Percentiles rank a stretch among this genome's conserved stretches.
phyloP scores from a whole-genome alignment of 35 echinoderm and acorn worm genomes.

The Diadema setosum region DNA sequence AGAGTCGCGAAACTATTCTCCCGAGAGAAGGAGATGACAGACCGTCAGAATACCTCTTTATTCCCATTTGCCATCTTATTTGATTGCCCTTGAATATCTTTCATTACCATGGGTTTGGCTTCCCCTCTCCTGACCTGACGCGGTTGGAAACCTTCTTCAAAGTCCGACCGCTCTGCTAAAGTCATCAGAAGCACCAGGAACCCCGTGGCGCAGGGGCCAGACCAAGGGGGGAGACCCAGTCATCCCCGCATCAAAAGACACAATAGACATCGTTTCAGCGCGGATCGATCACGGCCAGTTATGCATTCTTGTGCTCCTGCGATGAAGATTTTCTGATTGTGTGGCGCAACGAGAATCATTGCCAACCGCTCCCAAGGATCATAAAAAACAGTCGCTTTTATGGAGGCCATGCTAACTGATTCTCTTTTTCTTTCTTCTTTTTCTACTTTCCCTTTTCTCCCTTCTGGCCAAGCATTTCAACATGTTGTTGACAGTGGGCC shows the following conservation, averaged over 20 bases:
- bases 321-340: conserved; percentile 16
- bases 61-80: conserved; percentile 31
- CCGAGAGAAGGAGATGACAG: conserved; percentile 1
- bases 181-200: conserved; percentile 6
- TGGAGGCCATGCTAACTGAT: not conserved
- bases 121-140: not conserved
- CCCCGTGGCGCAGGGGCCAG: conserved; percentile 6
- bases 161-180: conserved; percentile 21
- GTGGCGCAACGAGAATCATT: conserved; percentile 11
- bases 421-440: no score
- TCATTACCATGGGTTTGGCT: conserved; percentile 20
- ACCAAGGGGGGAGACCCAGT: not conserved
- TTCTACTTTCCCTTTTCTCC: no score
- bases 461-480: conserved; percentile 8
- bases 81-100: conserved; percentile 28
- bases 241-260: conserved; percentile 16
- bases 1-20: conserved; percentile 1
- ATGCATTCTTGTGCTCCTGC: not conserved
- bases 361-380: not conserved
- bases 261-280: conserved; percentile 5
- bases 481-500: not conserved
- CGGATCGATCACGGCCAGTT: conserved; percentile 7
- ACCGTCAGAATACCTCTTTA: not conserved
- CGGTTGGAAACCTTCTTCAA: conserved; percentile 17
- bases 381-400: not conserved